These are phyloP conservation scores for Lepidostoma basale DNA, from an alignment of 1,140 invertebrate species.

Conservation along the genomic window DNA sequence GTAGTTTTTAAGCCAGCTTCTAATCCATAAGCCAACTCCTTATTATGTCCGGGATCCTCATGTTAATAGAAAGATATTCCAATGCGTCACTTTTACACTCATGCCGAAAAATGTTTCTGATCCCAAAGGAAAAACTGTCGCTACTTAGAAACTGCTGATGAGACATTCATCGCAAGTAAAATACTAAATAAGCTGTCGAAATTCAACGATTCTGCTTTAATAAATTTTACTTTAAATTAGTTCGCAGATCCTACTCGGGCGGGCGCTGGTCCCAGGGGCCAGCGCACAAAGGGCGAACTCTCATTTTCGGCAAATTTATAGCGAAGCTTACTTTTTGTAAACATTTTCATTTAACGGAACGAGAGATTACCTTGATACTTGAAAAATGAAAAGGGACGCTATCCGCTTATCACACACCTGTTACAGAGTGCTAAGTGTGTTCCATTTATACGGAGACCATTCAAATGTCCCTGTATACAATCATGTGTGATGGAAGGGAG, in stretches of 20 bases:
- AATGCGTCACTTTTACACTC: too few relatives aligned
- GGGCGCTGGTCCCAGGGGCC: constrained; percentile 20
- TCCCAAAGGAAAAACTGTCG: constrained; percentile 7
- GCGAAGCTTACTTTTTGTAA: constrained; percentile 31
- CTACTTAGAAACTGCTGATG: background rate
- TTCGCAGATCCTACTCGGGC: constrained; percentile 17
- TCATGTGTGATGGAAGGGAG: constrained; percentile 13
- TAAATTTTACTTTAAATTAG: constrained; percentile 23
- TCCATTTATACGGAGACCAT: constrained; percentile 13
- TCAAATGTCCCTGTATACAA: constrained; percentile 8
- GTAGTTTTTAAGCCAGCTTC: too few relatives aligned
- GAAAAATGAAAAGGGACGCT: constrained; percentile 18
- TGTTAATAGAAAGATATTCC: background rate
- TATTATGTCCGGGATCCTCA: too few relatives aligned
- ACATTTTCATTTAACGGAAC: constrained; percentile 36
- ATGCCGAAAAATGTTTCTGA: background rate
- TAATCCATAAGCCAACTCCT: too few relatives aligned
- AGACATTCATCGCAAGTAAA: background rate
- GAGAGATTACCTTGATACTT: constrained; percentile 24
- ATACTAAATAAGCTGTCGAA: background rate
- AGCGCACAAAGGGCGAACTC: constrained; percentile 24
- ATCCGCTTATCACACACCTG: constrained; percentile 29
- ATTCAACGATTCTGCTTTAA: constrained; percentile 12
- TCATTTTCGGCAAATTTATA: constrained; percentile 33
- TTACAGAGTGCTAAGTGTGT: constrained; percentile 16